Percentiles rank a stretch among this genome's conserved stretches.
These are phyloP conservation scores for Bradypus variegatus DNA, from an alignment of 2,797 vertebrate species.

Conservation along the genomic window DNA sequence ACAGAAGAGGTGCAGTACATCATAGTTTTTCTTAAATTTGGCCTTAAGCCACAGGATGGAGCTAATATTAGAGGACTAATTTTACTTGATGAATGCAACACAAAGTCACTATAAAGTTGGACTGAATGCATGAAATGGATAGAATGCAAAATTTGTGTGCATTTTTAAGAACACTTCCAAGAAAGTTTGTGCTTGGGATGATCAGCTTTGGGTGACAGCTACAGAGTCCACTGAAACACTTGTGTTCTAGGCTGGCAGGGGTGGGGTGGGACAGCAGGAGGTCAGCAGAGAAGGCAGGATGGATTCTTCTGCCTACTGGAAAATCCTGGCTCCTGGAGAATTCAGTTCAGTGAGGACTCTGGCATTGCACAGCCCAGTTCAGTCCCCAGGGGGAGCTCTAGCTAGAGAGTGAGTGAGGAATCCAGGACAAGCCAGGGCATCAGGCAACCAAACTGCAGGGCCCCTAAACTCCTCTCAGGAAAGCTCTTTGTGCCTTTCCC, in stretches of 20 bases:
- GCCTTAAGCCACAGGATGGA: not conserved
- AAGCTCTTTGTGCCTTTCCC: not conserved
- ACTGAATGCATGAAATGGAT: not conserved
- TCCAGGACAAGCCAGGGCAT: not conserved
- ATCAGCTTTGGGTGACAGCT: not conserved
- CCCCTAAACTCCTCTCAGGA: not conserved
- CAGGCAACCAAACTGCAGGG: not conserved
- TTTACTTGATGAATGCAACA: not conserved
- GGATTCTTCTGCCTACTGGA: not conserved
- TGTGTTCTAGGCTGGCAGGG: not conserved
- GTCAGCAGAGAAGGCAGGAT: not conserved
- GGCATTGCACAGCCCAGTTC: not conserved
- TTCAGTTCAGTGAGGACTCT: not conserved
- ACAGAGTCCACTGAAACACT: not conserved
- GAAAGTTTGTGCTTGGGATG: not conserved
- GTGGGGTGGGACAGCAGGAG: not conserved
- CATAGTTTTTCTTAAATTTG: not conserved
- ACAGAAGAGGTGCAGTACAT: not conserved
- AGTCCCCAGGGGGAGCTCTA: not conserved
- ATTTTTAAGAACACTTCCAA: slow-evolving; percentile 7
- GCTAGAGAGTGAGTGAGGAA: not conserved
- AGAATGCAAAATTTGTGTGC: not conserved
- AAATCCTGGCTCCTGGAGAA: not conserved
- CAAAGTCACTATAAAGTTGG: not conserved
- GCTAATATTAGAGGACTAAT: not conserved